Conservation (phyloP, 2,888 invertebrate genomes). For the Stictocephala bisonia region DNA sequence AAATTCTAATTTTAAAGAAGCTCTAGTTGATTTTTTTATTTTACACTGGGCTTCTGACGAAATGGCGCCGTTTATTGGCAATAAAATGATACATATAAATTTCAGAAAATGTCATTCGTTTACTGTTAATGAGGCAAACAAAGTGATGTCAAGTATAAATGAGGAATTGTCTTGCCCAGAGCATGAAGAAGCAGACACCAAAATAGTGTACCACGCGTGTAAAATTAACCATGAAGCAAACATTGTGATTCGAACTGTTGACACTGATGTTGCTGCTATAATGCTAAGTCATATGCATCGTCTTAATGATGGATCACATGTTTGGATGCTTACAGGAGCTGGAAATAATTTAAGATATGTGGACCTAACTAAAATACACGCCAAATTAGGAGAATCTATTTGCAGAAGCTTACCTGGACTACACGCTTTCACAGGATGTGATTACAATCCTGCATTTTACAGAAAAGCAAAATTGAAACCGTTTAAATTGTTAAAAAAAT, state of each 20-base stretch:
- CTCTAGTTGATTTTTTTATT: conserved; percentile 58
- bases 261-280: conserved; percentile 35
- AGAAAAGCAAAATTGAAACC: conserved; percentile 16
- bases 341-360: not conserved
- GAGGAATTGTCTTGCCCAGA: conserved; percentile 41
- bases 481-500: conserved; percentile 4
- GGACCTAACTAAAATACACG: not conserved
- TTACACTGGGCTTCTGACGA: conserved; percentile 59
- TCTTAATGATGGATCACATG: not conserved
- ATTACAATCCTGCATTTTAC: conserved; percentile 17
- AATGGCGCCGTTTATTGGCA: conserved; percentile 56
- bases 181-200: conserved; percentile 58
- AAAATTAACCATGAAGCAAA: conserved; percentile 47
- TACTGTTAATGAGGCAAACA: too few relatives aligned
- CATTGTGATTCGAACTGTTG: conserved; percentile 21
- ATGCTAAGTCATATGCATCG: conserved; percentile 16
- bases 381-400: not conserved
- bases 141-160: not conserved
- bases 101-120: too few relatives aligned
- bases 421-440: not conserved
- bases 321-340: not conserved
- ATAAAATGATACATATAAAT: too few relatives aligned
- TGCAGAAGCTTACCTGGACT: not conserved
- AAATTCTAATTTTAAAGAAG: conserved; percentile 58
- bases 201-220: conserved; percentile 53